Conservation (phyloP, 1,140 invertebrate species). For the Tachypleus tridentatus region DNA sequence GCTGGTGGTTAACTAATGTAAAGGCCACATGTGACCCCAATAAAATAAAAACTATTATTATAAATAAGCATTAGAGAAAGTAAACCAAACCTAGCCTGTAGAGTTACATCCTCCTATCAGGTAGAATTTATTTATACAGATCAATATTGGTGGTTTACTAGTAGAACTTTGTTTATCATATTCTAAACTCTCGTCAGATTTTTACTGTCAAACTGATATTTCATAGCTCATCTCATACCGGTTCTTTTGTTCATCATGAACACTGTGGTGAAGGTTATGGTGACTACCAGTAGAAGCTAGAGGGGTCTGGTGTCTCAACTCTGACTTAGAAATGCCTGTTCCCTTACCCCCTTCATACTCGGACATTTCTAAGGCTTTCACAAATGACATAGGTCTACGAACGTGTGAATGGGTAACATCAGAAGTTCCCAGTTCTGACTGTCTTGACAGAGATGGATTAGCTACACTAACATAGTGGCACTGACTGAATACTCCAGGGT, state of each 20-base stretch:
- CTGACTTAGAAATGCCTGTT: constrained; percentile 15
- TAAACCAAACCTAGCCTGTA: no score
- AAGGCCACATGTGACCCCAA: no score
- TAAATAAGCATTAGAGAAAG: no score
- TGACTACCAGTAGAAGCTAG: constrained; percentile 5
- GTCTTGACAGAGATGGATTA: constrained; percentile 3
- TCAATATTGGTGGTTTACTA: no score
- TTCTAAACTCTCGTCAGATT: no score
- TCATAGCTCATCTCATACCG: constrained; percentile 94
- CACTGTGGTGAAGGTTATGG: constrained; percentile 7
- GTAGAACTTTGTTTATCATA: no score
- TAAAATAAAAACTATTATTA: no score
- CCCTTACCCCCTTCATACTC: constrained; percentile 37
- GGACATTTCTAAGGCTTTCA: constrained; percentile 78
- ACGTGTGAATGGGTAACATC: constrained; percentile 26
- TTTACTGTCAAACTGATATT: constrained; percentile 55
- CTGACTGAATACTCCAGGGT: constrained; percentile 18
- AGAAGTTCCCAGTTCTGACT: constrained; percentile 9
- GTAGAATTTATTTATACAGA: no score
- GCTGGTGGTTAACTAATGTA: no score
- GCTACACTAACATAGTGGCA: constrained; percentile 10
- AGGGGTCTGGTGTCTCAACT: constrained; percentile 17
- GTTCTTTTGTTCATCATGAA: constrained; percentile 58
- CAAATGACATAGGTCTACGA: constrained; percentile 74
- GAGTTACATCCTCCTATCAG: no score